These are phyloP conservation scores for Enteromius anoplus DNA, from an alignment of 2,797 vertebrate species.

Conservation along the genomic window DNA sequence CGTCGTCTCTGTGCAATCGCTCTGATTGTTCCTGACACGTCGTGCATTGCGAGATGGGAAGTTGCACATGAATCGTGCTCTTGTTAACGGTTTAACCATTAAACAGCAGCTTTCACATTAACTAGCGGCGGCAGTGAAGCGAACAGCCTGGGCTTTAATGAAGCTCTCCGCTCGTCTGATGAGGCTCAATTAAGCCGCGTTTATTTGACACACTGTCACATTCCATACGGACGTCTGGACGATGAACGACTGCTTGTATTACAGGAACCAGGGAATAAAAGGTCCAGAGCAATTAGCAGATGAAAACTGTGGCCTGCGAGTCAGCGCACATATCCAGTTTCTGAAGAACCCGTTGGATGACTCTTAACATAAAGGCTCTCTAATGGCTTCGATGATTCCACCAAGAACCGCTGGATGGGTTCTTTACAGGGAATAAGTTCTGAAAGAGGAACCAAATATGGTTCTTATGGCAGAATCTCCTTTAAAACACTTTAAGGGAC, in stretches of 20 bases:
- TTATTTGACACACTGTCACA: slow-evolving; percentile 74
- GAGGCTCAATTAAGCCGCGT: slow-evolving; percentile 76
- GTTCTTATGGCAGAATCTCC: too few species aligned
- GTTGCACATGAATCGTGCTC: slow-evolving; percentile 45
- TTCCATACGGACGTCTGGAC: slow-evolving; percentile 72
- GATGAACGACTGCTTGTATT: slow-evolving; percentile 76
- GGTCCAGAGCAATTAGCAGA: slow-evolving; percentile 75
- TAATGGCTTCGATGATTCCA: neutral
- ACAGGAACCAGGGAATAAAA: slow-evolving; percentile 74
- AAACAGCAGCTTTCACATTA: slow-evolving; percentile 57
- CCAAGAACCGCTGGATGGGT: neutral
- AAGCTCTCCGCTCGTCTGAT: slow-evolving; percentile 45
- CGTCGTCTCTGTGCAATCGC: neutral
- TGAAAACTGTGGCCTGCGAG: slow-evolving; percentile 66
- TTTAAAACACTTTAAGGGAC: too few species aligned
- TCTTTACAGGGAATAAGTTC: too few species aligned
- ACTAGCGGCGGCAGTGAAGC: slow-evolving; percentile 54
- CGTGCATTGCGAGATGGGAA: slow-evolving; percentile 40
- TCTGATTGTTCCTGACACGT: slow-evolving; percentile 50
- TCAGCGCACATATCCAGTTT: neutral
- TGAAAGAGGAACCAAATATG: too few species aligned
- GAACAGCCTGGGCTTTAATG: slow-evolving; percentile 47
- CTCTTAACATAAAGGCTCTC: neutral
- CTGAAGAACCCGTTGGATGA: neutral
- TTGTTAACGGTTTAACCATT: slow-evolving; percentile 56